Evolutionary conservation across 2,797 vertebrate genomes (phyloP).

Genomic region (Anolis apletophallus): DNA sequence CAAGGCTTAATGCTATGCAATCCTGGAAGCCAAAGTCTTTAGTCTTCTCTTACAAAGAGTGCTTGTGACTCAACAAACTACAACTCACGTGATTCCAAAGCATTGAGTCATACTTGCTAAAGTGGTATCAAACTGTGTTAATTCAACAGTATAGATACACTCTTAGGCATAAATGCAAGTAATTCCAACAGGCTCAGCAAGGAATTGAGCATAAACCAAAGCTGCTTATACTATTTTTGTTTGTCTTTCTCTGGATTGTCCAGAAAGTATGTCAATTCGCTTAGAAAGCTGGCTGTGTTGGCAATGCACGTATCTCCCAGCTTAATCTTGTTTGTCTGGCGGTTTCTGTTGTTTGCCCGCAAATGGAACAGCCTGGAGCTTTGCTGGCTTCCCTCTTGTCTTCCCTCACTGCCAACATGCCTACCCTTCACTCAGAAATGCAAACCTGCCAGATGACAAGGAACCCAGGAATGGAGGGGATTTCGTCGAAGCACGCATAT

Average conservation of each 20-base stretch:
- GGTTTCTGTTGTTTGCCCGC: conserved; percentile 10
- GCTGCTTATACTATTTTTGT: neutral
- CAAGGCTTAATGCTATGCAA: too few species aligned
- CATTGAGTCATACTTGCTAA: too few species aligned
- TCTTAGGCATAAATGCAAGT: neutral
- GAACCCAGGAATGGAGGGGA: neutral
- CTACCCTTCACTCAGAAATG: neutral
- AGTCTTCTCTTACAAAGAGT: too few species aligned
- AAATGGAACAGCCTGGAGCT: conserved; percentile 1
- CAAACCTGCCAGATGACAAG: neutral
- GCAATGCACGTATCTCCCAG: neutral
- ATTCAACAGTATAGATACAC: too few species aligned
- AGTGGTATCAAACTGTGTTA: too few species aligned
- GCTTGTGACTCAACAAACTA: too few species aligned
- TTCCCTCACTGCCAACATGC: neutral
- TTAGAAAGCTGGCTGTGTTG: neutral
- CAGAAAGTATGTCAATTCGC: neutral
- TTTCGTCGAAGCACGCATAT: neutral
- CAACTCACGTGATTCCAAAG: too few species aligned
- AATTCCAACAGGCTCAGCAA: neutral
- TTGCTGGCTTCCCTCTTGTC: neutral
- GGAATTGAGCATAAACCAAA: neutral
- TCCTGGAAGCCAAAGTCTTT: too few species aligned
- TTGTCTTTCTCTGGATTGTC: neutral
- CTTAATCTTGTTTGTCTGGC: conserved; percentile 19